phyloP scores from a whole-genome alignment of 2,888 invertebrate species.

The Helicoverpa assulta region DNA sequence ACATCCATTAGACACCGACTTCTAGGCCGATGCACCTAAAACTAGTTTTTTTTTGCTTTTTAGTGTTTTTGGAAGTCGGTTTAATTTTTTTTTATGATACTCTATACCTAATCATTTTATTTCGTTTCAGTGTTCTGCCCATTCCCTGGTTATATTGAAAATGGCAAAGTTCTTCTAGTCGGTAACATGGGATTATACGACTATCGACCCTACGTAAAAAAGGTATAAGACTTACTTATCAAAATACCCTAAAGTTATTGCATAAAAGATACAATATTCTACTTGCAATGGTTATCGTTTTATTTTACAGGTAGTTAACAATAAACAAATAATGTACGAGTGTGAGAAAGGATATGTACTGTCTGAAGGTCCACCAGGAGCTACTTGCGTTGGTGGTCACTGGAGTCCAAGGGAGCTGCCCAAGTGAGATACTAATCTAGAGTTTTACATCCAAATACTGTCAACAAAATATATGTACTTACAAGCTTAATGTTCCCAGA shows the following conservation, averaged over 20 bases:
- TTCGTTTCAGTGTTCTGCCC: slow-evolving; percentile 95
- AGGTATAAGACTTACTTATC: slow-evolving; percentile 91
- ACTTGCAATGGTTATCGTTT: neutral
- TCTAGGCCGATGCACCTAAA: too few relatives aligned
- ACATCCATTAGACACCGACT: too few relatives aligned
- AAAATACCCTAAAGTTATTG: too few relatives aligned
- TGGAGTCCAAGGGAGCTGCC: slow-evolving; percentile 98
- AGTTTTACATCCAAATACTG: too few relatives aligned
- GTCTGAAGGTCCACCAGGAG: slow-evolving; percentile 96
- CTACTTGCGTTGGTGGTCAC: slow-evolving; percentile 97
- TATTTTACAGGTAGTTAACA: slow-evolving; percentile 92
- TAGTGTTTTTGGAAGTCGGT: too few relatives aligned
- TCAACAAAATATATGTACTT: neutral
- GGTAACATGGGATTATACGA: slow-evolving; percentile 99
- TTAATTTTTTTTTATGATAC: too few relatives aligned
- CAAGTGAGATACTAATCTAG: slow-evolving; percentile 83
- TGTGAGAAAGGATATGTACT: slow-evolving; percentile 97
- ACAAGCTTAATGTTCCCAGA: slow-evolving; percentile 72
- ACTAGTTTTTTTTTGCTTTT: too few relatives aligned
- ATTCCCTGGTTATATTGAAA: slow-evolving; percentile 96
- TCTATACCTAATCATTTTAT: neutral
- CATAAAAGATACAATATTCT: too few relatives aligned
- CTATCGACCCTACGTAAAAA: slow-evolving; percentile 97
- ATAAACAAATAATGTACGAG: slow-evolving; percentile 98
- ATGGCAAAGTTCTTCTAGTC: slow-evolving; percentile 97